A percentile compares a stretch with the other conserved stretches of the same genome.
Conservation (phyloP, 1,140 invertebrate genomes). For the Sesamia nonagrioides region DNA sequence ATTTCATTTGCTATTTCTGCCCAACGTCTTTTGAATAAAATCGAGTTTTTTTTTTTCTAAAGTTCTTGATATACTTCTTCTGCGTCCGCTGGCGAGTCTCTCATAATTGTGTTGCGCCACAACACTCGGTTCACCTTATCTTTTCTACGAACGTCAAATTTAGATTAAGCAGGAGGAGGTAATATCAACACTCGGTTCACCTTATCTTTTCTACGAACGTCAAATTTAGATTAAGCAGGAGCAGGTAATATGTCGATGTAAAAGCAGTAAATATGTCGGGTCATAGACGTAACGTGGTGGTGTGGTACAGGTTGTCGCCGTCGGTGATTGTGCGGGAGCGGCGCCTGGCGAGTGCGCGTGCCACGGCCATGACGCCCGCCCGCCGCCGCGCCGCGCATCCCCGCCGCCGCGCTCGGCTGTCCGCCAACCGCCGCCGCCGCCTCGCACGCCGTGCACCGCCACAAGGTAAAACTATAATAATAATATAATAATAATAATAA, state of each 20-base stretch:
- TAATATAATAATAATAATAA: too few species aligned
- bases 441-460: conserved; percentile 67
- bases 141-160: neutral
- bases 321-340: conserved; percentile 89
- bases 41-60: conserved; percentile 43
- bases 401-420: conserved; percentile 85
- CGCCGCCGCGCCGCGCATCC: conserved; percentile 86
- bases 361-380: conserved; percentile 91
- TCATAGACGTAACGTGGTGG: neutral
- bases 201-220: neutral
- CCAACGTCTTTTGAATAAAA: neutral
- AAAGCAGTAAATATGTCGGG: too few species aligned
- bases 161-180: too few species aligned
- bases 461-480: too few species aligned
- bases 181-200: neutral
- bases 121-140: neutral
- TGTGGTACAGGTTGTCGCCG: conserved; percentile 83
- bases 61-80: conserved; percentile 6
- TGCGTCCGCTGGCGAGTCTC: neutral
- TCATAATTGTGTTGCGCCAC: conserved; percentile 6
- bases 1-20: neutral
- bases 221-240: neutral
- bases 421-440: conserved; percentile 86
- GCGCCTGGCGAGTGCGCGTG: conserved; percentile 88
- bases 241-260: too few species aligned